phyloP scores from a whole-genome alignment of 2,888 invertebrate genomes.

The Drosophila bunnanda region DNA sequence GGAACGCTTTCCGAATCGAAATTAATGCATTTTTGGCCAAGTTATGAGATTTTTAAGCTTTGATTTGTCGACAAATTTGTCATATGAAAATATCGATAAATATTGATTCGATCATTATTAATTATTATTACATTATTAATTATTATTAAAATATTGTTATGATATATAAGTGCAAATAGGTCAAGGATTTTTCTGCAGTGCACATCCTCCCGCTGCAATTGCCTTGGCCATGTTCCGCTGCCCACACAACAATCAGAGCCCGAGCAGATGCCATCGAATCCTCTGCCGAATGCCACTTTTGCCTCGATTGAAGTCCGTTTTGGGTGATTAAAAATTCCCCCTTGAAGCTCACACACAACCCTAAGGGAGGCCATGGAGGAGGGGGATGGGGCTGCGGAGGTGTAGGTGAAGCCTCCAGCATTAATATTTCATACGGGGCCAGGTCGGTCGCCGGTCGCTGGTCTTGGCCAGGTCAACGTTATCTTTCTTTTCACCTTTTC shows the following conservation, averaged over 20 bases:
- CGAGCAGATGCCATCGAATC: slow-evolving; percentile 38
- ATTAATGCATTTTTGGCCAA: no score
- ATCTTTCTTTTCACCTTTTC: slow-evolving; percentile 67
- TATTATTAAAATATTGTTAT: no score
- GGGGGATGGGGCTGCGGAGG: not conserved
- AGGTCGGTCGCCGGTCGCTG: slow-evolving; percentile 27
- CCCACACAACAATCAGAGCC: slow-evolving; percentile 60
- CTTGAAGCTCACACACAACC: not conserved
- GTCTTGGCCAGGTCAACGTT: slow-evolving; percentile 42
- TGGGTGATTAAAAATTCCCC: slow-evolving; percentile 28
- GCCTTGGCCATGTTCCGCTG: slow-evolving; percentile 70
- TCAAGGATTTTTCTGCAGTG: not conserved
- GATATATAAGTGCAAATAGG: no score
- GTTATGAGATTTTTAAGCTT: no score
- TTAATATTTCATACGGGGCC: slow-evolving; percentile 69
- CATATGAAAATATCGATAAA: no score
- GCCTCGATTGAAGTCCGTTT: slow-evolving; percentile 39
- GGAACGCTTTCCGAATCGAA: no score
- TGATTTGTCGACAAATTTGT: no score
- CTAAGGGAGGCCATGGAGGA: not conserved
- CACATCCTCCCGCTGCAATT: slow-evolving; percentile 1
- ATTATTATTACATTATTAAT: no score
- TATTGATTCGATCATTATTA: no score
- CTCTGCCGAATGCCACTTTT: not conserved
- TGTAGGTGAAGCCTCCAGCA: slow-evolving; percentile 52